Conservation (phyloP, 2,113 vertebrate species). For the Phrynosoma platyrhinos region DNA sequence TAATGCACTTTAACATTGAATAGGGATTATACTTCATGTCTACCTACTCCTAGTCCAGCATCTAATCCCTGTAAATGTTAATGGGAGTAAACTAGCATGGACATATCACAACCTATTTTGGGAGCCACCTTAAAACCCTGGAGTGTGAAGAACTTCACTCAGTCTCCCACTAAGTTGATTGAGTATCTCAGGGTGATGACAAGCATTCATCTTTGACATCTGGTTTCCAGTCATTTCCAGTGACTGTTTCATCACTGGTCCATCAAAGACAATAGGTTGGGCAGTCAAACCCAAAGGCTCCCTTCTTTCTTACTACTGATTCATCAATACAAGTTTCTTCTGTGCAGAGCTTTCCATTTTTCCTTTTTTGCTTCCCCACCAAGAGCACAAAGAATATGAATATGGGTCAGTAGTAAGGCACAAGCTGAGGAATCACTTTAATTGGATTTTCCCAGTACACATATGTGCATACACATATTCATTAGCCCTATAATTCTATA, state of each 20-base stretch:
- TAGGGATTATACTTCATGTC: too few relatives aligned
- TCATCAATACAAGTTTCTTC: too few relatives aligned
- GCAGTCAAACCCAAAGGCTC: too few relatives aligned
- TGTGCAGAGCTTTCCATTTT: background rate
- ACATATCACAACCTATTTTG: background rate
- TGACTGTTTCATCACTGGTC: too few relatives aligned
- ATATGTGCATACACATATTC: background rate
- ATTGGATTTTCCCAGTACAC: constrained; percentile 1
- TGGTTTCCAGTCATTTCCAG: too few relatives aligned
- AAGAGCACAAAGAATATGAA: constrained; percentile 11
- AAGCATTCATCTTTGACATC: background rate
- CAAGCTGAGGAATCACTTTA: constrained; percentile 55
- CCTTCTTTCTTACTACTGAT: too few relatives aligned
- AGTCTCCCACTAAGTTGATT: background rate
- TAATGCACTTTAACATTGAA: too few relatives aligned
- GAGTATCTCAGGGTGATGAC: background rate
- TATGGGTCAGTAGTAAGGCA: constrained; percentile 54
- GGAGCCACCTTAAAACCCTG: background rate
- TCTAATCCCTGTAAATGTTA: too few relatives aligned
- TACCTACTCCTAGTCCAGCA: too few relatives aligned
- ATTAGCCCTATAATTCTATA: background rate
- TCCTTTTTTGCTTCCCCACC: background rate
- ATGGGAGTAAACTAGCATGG: background rate
- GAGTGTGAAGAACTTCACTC: background rate
- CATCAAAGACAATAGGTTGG: too few relatives aligned